A percentile compares a stretch with the other conserved stretches of the same genome.
Evolutionary conservation across 2,888 invertebrate species (phyloP).

Genomic region (Stenurella melanura): DNA sequence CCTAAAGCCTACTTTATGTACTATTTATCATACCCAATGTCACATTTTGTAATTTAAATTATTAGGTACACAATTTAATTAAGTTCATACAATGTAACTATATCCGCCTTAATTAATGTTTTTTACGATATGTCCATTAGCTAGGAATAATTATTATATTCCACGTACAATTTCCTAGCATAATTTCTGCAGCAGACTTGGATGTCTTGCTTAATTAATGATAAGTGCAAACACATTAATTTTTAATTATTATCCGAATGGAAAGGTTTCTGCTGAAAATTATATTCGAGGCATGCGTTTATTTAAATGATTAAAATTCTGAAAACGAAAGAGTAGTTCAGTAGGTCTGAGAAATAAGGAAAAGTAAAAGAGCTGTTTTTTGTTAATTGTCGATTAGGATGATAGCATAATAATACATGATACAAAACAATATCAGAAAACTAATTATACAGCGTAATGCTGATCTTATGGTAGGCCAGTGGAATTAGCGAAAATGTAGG

Average conservation of each 20-base stretch:
- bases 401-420: too few species aligned
- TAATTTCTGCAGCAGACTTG: not conserved
- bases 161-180: not conserved
- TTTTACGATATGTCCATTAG: not conserved
- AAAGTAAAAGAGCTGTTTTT: too few species aligned
- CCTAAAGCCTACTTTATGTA: not conserved
- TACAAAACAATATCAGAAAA: too few species aligned
- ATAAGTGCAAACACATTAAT: not conserved
- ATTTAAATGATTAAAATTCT: too few species aligned
- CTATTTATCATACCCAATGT: not conserved
- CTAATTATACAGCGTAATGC: too few species aligned
- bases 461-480: too few species aligned
- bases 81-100: not conserved
- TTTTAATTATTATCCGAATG: not conserved
- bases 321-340: too few species aligned
- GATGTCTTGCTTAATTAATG: not conserved
- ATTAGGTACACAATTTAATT: not conserved
- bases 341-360: too few species aligned
- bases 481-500: too few species aligned
- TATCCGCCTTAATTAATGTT: not conserved
- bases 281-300: too few species aligned
- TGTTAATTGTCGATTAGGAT: too few species aligned
- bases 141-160: conserved; percentile 2
- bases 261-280: not conserved
- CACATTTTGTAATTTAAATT: not conserved